Evolutionary conservation across 2,113 vertebrate species (phyloP).

Genomic region (Corydoras maculifer): DNA sequence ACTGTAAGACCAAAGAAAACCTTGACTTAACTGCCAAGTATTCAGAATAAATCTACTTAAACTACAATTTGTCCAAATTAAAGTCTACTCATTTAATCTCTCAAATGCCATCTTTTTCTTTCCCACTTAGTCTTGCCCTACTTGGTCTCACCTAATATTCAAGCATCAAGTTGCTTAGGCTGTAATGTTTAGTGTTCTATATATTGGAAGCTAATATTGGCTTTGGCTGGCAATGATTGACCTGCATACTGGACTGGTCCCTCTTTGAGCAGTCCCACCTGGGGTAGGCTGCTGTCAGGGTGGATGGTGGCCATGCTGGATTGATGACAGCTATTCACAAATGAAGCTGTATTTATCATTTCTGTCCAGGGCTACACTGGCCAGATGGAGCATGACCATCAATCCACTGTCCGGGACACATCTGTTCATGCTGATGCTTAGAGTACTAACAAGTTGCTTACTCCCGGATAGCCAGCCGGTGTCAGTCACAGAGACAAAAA

Average conservation of each 20-base stretch:
- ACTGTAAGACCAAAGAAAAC: conserved; percentile 14
- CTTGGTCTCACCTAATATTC: too few species aligned
- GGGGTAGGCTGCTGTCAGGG: conserved; percentile 91
- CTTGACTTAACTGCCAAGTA: conserved; percentile 3
- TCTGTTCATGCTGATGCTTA: conserved; percentile 98
- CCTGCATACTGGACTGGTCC: conserved; percentile 84
- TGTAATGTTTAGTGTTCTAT: too few species aligned
- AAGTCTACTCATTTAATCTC: conserved; percentile 30
- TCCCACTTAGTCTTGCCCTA: conserved; percentile 5
- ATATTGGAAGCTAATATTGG: conserved; percentile 75
- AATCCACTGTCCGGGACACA: conserved; percentile 99
- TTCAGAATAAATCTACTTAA: conserved; percentile 29
- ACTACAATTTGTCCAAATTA: conserved; percentile 27
- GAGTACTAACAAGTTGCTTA: conserved; percentile 99
- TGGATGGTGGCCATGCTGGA: conserved; percentile 83
- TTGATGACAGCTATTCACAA: conserved; percentile 99
- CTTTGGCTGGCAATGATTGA: conserved; percentile 83
- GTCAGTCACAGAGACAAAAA: conserved; percentile 53
- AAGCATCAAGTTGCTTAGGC: too few species aligned
- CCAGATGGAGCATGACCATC: conserved; percentile 99
- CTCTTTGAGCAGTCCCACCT: conserved; percentile 87
- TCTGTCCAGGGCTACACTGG: conserved; percentile 97
- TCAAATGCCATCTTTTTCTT: conserved; percentile 8
- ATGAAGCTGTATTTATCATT: conserved; percentile 99
- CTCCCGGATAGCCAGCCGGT: conserved; percentile 79